Conservation (phyloP, 2,113 vertebrate genomes). For the Ailurus styani region DNA sequence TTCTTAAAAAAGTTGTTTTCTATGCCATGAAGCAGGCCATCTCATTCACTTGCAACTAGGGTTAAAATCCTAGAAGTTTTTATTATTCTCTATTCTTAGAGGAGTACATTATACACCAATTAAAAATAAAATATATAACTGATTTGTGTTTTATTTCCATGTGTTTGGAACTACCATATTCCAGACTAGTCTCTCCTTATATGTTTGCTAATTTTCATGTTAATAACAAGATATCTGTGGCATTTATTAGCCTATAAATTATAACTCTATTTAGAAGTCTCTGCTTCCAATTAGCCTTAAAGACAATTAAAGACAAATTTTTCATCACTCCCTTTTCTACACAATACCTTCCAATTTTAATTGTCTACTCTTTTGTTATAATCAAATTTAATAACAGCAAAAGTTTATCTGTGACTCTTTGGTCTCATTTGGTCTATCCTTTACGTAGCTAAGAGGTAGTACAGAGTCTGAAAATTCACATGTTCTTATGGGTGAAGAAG, state of each 20-base stretch:
- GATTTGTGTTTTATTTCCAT: conserved; percentile 58
- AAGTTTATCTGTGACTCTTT: neutral
- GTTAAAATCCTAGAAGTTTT: conserved; percentile 45
- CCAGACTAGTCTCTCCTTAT: conserved; percentile 58
- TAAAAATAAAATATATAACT: conserved; percentile 33
- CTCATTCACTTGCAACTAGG: conserved; percentile 48
- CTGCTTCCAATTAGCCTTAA: conserved; percentile 74
- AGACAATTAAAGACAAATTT: conserved; percentile 66
- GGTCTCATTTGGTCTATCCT: neutral
- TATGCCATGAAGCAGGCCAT: neutral
- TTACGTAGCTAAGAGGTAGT: neutral
- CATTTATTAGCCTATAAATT: conserved; percentile 77
- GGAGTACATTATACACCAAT: neutral
- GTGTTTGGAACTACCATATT: conserved; percentile 29
- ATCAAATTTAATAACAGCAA: neutral
- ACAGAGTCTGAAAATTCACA: neutral
- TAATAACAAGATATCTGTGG: conserved; percentile 68
- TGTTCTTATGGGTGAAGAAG: neutral
- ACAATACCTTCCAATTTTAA: conserved; percentile 50
- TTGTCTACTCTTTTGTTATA: neutral
- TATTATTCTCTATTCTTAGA: conserved; percentile 33
- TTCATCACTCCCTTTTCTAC: conserved; percentile 69
- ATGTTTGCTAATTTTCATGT: conserved; percentile 69
- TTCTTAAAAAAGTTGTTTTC: conserved; percentile 36
- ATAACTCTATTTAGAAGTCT: conserved; percentile 70